phyloP scores from a whole-genome alignment of 2,797 vertebrate genomes.

The Falco berigora region DNA sequence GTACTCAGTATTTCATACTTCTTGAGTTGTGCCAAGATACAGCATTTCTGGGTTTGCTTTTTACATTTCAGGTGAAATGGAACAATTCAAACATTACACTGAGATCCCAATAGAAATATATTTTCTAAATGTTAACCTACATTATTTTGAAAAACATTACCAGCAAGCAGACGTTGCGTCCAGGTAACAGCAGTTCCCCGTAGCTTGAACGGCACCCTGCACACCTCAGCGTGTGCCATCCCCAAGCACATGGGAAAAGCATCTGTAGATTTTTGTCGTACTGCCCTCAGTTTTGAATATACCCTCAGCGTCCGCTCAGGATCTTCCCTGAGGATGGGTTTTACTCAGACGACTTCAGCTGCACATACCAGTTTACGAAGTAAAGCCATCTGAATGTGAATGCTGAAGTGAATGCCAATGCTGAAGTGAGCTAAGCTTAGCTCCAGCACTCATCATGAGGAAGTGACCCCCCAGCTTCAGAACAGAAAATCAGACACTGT shows the following conservation, averaged over 20 bases:
- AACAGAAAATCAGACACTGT: not conserved
- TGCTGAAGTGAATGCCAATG: not conserved
- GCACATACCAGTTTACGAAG: not conserved
- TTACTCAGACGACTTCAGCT: not conserved
- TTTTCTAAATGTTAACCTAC: not conserved
- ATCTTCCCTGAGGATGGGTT: not conserved
- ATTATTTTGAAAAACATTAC: not conserved
- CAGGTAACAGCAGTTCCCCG: not conserved
- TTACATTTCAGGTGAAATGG: not conserved
- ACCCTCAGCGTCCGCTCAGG: not conserved
- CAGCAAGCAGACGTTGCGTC: not conserved
- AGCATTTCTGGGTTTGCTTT: not conserved
- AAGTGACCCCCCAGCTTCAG: not conserved
- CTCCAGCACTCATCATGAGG: not conserved
- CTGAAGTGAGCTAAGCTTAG: not conserved
- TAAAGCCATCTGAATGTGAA: not conserved
- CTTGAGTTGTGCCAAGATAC: not conserved
- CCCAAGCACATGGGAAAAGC: not conserved
- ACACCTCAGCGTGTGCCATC: not conserved
- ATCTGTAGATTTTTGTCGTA: not conserved
- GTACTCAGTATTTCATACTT: not conserved
- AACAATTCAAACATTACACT: not conserved
- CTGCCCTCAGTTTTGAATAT: not conserved
- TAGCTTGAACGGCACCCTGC: not conserved
- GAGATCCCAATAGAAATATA: not conserved